Conservation (phyloP, 2,888 invertebrate species). For the Furcula furcula region DNA sequence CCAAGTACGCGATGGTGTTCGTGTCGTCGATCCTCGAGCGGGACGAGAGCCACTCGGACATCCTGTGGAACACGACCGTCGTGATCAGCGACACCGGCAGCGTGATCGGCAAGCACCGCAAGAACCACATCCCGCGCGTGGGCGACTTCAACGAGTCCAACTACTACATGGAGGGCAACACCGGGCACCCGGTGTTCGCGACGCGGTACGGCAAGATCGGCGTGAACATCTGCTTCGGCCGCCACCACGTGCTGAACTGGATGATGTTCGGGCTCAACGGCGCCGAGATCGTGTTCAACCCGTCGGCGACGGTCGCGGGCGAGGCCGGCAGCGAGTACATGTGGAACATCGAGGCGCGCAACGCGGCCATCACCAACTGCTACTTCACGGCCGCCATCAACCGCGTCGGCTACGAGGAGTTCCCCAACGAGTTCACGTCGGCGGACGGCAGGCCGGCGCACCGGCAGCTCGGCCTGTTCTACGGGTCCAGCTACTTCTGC, state of each 20-base stretch:
- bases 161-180: constrained; percentile 97
- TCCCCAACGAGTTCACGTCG: constrained; percentile 83
- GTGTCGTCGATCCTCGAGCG: constrained; percentile 97
- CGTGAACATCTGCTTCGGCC: constrained; percentile 98
- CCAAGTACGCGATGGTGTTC: constrained; percentile 95
- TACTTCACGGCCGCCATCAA: constrained; percentile 97
- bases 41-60: constrained; percentile 92
- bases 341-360: constrained; percentile 98
- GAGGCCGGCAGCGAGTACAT: constrained; percentile 91
- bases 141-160: constrained; percentile 99
- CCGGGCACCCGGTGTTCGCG: constrained; percentile 96
- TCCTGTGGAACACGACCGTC: constrained; percentile 98
- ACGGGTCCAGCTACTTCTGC: constrained; percentile 96
- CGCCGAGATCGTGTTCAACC: constrained; percentile 99
- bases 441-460: constrained; percentile 88
- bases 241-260: constrained; percentile 99
- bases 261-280: constrained; percentile 98
- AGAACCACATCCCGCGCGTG: constrained; percentile 99
- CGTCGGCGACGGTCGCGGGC: constrained; percentile 93
- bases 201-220: constrained; percentile 95
- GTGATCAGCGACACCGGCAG: constrained; percentile 94
- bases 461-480: constrained; percentile 95
- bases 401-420: constrained; percentile 94
- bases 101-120: constrained; percentile 97
- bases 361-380: constrained; percentile 98